Conservation (phyloP, 2,113 vertebrate species). For the Larimichthys crocea region DNA sequence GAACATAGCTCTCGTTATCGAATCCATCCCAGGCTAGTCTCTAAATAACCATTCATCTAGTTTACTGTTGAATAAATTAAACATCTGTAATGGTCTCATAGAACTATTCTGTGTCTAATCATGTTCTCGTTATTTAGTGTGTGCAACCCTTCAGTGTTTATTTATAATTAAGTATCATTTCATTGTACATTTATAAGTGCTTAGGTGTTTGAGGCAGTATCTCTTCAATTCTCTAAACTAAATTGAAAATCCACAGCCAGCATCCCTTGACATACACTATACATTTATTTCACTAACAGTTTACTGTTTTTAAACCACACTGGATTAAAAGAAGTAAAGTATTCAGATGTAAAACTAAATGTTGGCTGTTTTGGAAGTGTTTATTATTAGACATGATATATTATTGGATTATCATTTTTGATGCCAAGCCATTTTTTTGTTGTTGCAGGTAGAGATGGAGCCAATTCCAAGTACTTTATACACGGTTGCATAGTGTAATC, state of each 20-base stretch:
- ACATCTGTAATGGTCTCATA: conserved; percentile 18
- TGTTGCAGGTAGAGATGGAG: too few species aligned
- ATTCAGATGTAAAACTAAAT: too few species aligned
- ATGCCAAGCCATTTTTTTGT: too few species aligned
- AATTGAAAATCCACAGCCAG: neutral
- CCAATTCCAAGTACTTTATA: too few species aligned
- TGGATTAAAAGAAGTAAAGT: neutral
- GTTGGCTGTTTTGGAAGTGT: too few species aligned
- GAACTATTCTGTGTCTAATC: conserved; percentile 1
- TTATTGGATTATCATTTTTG: too few species aligned
- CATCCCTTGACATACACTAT: neutral
- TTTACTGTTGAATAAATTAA: conserved; percentile 19
- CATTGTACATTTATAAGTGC: neutral
- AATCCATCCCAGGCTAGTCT: neutral
- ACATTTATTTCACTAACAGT: neutral
- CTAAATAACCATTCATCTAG: conserved; percentile 5
- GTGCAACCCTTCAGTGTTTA: neutral
- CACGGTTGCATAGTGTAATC: too few species aligned
- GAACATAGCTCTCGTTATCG: neutral
- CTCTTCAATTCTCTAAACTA: neutral
- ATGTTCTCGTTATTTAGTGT: neutral
- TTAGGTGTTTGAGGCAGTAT: neutral
- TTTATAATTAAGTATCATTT: neutral
- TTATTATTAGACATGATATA: too few species aligned
- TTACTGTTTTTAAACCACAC: neutral